Evolutionary conservation across 1,140 invertebrate species (phyloP), one percentile per base, ranked within the genome.

Genomic region (Heliconius himera): DNA sequence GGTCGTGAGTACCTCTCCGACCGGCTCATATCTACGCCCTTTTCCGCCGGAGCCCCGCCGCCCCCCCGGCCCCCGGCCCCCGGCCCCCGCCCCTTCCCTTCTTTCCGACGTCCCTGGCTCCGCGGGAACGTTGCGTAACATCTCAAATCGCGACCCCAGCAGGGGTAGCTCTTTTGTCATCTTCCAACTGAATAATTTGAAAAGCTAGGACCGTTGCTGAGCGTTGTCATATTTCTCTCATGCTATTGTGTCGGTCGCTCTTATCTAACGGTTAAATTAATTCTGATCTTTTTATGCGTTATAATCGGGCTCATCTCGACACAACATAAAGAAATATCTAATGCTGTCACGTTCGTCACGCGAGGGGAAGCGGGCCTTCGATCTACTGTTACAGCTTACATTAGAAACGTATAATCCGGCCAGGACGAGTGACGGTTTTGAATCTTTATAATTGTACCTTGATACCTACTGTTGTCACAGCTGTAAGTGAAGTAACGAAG

Each of bases 91-190:
- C 73, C 80, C 11, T 22, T 74, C 78, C 38, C 78, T 46, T 71
- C 73, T 66, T 66, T 66, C 66, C 49, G 66, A 33, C 74, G 74
- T 46, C 74, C 77, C 74, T 46, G 29, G 18, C 77, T 41, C 54
- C 70, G 41, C 74, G 81, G 54, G 74, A 76, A 77, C 81, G 60
- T 82, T 76, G 78, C 70, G 75, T 79, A 82, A 79, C 73, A 77
- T 82, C 81, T 72, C 77, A 70, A 76, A 80, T 81, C 81, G 60
- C 70, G 71, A 81, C 75, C 71, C 75, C 71, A 79, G 72, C 73
- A 80, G 66, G 81, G 81, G 78, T 76, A 80, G 66, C 76, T 82
- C 78, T 80, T 82, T 82, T 82, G 81, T 82, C 78, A 82, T 82
- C 81, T 77, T 79, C 70, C 78, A 80, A 80, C 81, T 82, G 81